Evolutionary conservation across 2,888 invertebrate genomes (phyloP).

Genomic region (Morpho achilles): DNA sequence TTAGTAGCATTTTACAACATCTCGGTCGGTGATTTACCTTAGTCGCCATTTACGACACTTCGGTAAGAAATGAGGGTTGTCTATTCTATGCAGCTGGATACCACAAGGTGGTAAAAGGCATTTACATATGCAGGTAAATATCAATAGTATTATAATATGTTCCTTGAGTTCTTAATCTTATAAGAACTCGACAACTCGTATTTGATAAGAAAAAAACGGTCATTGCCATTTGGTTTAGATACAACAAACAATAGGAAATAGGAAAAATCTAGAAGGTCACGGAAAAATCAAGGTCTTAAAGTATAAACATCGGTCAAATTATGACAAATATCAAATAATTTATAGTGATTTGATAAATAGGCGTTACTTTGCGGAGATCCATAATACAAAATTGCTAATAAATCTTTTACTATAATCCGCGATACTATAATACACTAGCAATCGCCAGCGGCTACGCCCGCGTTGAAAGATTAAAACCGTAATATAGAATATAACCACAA

Average conservation of each 20-base stretch:
- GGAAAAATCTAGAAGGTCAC: slow-evolving; percentile 10
- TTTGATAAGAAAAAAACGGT: slow-evolving; percentile 3
- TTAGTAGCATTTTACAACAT: too few species aligned
- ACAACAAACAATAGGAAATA: slow-evolving; percentile 7
- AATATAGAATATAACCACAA: too few species aligned
- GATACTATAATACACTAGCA: too few species aligned
- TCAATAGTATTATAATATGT: neutral
- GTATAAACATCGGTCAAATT: too few species aligned
- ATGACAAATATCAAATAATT: too few species aligned
- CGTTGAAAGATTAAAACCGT: too few species aligned
- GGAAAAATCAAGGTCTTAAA: neutral
- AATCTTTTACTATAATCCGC: too few species aligned
- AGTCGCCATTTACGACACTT: too few species aligned
- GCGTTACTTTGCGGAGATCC: neutral
- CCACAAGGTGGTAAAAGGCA: neutral
- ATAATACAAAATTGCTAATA: neutral
- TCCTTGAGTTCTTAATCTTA: neutral
- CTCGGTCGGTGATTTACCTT: too few species aligned
- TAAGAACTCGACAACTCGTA: slow-evolving; percentile 1
- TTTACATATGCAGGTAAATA: neutral
- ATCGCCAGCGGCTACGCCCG: too few species aligned
- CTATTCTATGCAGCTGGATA: too few species aligned
- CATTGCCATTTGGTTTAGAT: neutral
- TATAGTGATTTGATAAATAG: neutral
- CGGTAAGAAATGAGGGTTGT: too few species aligned